Base-by-base conservation (phyloP, 2,888 invertebrate species). In the Epinotia brunnichana region DNA sequence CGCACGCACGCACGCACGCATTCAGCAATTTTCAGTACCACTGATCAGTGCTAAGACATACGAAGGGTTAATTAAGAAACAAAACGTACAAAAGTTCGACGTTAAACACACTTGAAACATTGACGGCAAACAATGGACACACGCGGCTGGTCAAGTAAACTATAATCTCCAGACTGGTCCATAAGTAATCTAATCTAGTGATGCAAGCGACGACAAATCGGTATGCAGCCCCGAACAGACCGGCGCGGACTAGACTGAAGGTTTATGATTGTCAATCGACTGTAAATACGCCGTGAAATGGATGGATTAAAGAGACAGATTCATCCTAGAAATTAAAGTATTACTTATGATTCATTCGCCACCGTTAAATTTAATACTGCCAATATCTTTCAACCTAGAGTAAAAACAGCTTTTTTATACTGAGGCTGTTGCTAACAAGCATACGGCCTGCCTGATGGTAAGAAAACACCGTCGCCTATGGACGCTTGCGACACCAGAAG, bases 91-190 rank as follows among this genome's bases (percentile, higher is more conserved):
- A 13, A 21, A 54, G 54, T 29, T 29, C 29, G 29, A 4, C 11
- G 11, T 21, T 15, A 4, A 54, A 11, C 53, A 11, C 2, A 19
- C 11, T 3, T 19, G 21, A 21, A 56, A 39, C 59, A 5, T 39
- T 73, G 63, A 63, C 72, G 61, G 56, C 3, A 17, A 29, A 24
- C 35, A 73, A 63, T 10, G 73, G 24, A 21, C 21, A 59, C 73
- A 19, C 29, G 57, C 53, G 35, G 3, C 62, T 21, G 62, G 56
- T 73, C 68, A 59, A 69, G 59, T 59, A 59, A 57, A 63, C 59
- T 69, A 69, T 73, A 73, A 73, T 73, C 73, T 73, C 57, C n/a
- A 69, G 68, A 73, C 73, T 73, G 69, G 73, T 73, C 69, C 41
- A 44, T 69, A n/a, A n/a, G n/a, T n/a, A 73, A 73, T 73, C 73